Conservation (phyloP, 1,140 invertebrate species). For the Mya arenaria region DNA sequence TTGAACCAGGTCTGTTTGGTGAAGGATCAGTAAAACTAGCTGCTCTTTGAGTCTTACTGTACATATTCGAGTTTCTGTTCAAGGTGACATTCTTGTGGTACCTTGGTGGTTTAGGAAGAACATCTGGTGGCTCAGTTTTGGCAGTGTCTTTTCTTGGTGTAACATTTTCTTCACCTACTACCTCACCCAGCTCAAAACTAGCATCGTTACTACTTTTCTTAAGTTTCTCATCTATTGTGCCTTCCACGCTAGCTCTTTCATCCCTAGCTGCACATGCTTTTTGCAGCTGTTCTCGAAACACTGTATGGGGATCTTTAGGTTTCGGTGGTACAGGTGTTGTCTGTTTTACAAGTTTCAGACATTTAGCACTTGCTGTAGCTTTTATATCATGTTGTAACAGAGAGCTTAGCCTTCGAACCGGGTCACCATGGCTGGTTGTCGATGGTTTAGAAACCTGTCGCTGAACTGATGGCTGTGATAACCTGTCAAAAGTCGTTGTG, state of each 20-base stretch:
- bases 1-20: background rate
- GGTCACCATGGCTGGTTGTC: constrained; percentile 22
- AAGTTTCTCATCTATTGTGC: constrained; percentile 61
- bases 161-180: background rate
- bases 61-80: constrained; percentile 18
- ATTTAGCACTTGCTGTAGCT: constrained; percentile 67
- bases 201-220: constrained; percentile 38
- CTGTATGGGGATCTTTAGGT: constrained; percentile 70
- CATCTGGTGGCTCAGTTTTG: constrained; percentile 28
- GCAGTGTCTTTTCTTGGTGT: constrained; percentile 34
- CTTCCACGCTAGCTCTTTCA: constrained; percentile 57
- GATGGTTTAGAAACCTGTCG: constrained; percentile 41
- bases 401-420: constrained; percentile 61
- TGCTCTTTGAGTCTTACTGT: constrained; percentile 3
- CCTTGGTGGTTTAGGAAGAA: constrained; percentile 47
- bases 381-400: constrained; percentile 74
- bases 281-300: constrained; percentile 70
- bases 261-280: constrained; percentile 69
- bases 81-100: constrained; percentile 51
- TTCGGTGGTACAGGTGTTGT: constrained; percentile 64
- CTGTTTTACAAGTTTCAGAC: constrained; percentile 67
- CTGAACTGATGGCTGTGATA: constrained; percentile 26
- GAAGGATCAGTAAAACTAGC: too few relatives aligned
- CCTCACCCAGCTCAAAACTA: constrained; percentile 5
- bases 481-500: constrained; percentile 21